Base-by-base conservation (phyloP, 2,113 vertebrate genomes). In the Lontra canadensis region DNA sequence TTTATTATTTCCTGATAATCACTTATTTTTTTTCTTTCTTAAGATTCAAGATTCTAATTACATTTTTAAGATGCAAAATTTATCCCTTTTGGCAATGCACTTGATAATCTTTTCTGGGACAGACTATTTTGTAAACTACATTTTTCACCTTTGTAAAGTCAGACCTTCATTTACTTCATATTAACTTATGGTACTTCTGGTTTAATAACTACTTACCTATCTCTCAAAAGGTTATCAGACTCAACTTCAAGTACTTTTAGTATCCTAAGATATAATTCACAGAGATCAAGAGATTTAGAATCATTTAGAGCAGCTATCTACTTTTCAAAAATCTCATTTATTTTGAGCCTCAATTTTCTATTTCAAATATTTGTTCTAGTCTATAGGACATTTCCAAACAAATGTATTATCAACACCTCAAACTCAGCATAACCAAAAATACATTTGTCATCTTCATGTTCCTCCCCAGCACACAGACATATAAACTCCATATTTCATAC, bases 291-390 rank as follows among this genome's bases (percentile, higher is more conserved):
- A 90, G 83, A 94, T 94, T 96, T 94, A 87, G 69, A 96, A 52
- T 78, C 73, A 83, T n/a, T 89, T 89, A 80, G 13, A 63, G 23
- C 59, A 94, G 63, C 79, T 90, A 74, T 92, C 61, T 92, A 83
- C 63, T 95, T 96, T 83, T 86, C 49, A 92, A 96, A 97, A 96
- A 89, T 67, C 80, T 95, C 87, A 79, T 92, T 97, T 94, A 92
- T 93, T 96, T 78, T 87, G 79, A 94, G 74, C 69, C 36, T 83
- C 93, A 90, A 81, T 96, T 97, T 97, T 97, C 90, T 80, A 81
- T 71, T 86, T 84, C 96, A 98, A 96, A 97, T 97, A 97, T 97
- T 96, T 97, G 90, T 94, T 96, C 65, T 95, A 79, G 12, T 49
- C 20, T 69, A 76, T 36, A 96, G 55, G n/a, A 80, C 18, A 88